Evolutionary conservation across 2,113 vertebrate species (phyloP).

Genomic region (Lutjanus erythropterus): DNA sequence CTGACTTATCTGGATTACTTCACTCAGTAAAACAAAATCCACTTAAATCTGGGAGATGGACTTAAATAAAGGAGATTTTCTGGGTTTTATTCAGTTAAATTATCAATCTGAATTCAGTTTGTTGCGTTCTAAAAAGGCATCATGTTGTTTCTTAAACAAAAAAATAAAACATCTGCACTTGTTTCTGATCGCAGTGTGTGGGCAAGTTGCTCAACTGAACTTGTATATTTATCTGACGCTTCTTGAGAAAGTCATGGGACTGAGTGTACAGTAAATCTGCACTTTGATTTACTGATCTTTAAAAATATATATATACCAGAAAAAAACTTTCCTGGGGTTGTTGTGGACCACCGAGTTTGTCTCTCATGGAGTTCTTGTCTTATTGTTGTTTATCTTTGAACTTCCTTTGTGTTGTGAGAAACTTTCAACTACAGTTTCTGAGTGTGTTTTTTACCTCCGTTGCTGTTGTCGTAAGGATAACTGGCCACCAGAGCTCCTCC

Average conservation of each 20-base stretch:
- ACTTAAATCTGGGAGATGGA: neutral
- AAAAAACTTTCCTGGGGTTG: neutral
- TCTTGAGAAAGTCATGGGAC: neutral
- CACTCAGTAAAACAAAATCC: neutral
- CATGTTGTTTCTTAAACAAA: neutral
- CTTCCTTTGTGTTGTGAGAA: neutral
- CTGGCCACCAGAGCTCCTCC: conserved; percentile 95
- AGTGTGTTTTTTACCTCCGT: conserved; percentile 81
- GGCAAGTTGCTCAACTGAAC: neutral
- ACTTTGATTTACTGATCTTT: neutral
- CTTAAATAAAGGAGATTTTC: neutral
- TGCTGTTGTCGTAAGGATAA: conserved; percentile 94
- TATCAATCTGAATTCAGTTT: neutral
- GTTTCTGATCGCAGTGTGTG: neutral
- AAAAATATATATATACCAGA: neutral
- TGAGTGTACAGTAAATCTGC: neutral
- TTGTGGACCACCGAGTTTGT: conserved; percentile 19
- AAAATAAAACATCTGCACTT: neutral
- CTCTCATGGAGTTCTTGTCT: neutral
- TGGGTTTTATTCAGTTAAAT: neutral
- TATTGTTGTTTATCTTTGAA: neutral
- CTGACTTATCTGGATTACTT: neutral
- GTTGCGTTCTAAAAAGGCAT: neutral
- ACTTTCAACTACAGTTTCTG: neutral
- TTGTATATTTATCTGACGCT: neutral